These are phyloP conservation scores for Xenopus laevis DNA, from an alignment of 2,113 vertebrate species.

Conservation along the genomic window DNA sequence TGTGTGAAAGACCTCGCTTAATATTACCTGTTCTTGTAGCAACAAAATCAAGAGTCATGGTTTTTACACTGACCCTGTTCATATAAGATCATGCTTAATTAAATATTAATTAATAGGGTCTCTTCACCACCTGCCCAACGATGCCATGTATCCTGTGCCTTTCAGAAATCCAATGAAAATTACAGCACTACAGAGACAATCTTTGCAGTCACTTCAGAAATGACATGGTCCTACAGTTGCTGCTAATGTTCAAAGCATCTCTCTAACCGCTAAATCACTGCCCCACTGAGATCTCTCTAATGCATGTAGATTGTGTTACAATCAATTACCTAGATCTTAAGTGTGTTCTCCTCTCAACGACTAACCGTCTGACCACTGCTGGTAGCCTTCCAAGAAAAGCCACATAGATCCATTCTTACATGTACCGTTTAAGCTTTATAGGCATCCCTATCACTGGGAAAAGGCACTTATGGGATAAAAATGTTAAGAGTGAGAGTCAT, in stretches of 20 bases:
- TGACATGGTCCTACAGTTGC: slow-evolving; percentile 41
- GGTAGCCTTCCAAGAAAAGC: slow-evolving; percentile 15
- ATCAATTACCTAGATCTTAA: slow-evolving; percentile 46
- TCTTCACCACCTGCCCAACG: slow-evolving; percentile 39
- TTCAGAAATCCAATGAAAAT: slow-evolving; percentile 37
- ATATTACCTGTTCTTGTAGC: slow-evolving; percentile 13
- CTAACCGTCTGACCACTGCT: slow-evolving; percentile 26
- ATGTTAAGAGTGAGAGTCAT: no score
- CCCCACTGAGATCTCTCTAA: slow-evolving; percentile 40
- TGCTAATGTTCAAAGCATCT: slow-evolving; percentile 40
- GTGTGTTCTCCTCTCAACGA: slow-evolving; percentile 24
- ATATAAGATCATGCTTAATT: slow-evolving; percentile 30
- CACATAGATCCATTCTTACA: neutral
- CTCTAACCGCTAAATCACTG: slow-evolving; percentile 45
- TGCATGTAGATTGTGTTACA: slow-evolving; percentile 46
- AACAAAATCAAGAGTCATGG: slow-evolving; percentile 4
- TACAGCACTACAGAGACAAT: slow-evolving; percentile 41
- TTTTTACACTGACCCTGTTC: slow-evolving; percentile 23
- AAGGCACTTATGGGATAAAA: no score
- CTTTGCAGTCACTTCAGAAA: slow-evolving; percentile 44
- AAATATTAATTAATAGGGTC: slow-evolving; percentile 46
- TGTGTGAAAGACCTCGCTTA: neutral
- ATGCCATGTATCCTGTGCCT: slow-evolving; percentile 30
- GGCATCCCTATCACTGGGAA: neutral
- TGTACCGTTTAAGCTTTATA: neutral